A percentile compares a stretch with the other conserved stretches of the same genome.
Conservation (phyloP, 2,888 invertebrate species). For the Drosophila peninsularis region DNA sequence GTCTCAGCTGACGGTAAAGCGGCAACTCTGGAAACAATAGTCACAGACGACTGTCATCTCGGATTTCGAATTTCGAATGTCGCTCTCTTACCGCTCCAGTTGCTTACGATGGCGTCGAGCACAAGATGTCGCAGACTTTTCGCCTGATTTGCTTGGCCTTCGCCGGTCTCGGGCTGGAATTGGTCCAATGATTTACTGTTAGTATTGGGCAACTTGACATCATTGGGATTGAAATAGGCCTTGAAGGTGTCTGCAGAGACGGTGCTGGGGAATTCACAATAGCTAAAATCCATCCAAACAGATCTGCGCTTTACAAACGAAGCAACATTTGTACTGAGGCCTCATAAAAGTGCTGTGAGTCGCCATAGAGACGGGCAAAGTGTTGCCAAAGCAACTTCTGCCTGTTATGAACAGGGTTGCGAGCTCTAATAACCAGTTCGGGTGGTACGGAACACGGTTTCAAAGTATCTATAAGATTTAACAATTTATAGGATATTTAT, state of each 20-base stretch:
- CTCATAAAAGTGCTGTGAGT: background rate
- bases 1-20: constrained; percentile 74
- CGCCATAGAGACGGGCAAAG: constrained; percentile 19
- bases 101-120: constrained; percentile 81
- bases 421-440: background rate
- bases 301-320: background rate
- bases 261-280: constrained; percentile 82
- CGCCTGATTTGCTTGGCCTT: constrained; percentile 71
- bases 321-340: background rate
- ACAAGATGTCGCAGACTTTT: constrained; percentile 82
- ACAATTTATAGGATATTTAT: too few species aligned
- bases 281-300: constrained; percentile 76
- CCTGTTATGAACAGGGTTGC: background rate
- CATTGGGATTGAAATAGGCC: constrained; percentile 77
- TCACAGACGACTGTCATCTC: constrained; percentile 17
- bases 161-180: constrained; percentile 44
- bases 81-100: constrained; percentile 81
- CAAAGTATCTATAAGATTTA: too few species aligned
- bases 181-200: constrained; percentile 62
- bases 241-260: constrained; percentile 83
- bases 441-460: background rate
- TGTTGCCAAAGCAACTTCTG: constrained; percentile 43
- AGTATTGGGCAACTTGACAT: constrained; percentile 69
- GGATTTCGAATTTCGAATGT: constrained; percentile 2
- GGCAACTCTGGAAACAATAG: constrained; percentile 76